A percentile compares a stretch with the other conserved stretches of the same genome.
Conservation (phyloP, 1,140 invertebrate genomes). For the Belonocnema kinseyi region DNA sequence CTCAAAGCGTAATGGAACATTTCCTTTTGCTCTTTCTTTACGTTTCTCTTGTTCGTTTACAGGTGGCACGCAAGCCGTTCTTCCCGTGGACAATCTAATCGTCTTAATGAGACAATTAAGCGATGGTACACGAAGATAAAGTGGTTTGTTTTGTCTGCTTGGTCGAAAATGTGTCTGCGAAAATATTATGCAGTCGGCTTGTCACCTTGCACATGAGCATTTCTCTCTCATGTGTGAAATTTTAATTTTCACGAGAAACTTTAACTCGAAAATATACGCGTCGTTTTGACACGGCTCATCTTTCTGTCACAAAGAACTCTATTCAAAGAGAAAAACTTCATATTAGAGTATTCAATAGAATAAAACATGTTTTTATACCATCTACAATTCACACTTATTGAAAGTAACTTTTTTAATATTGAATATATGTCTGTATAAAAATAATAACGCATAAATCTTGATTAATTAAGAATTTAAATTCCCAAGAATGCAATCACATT, state of each 20-base stretch:
- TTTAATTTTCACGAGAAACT: slow-evolving; percentile 40
- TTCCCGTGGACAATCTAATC: slow-evolving; percentile 13
- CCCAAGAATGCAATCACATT: too few species aligned
- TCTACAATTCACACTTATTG: too few species aligned
- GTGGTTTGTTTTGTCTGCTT: slow-evolving; percentile 29
- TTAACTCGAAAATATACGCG: slow-evolving; percentile 42
- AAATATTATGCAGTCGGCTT: neutral
- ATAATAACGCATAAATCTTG: too few species aligned
- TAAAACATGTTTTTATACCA: too few species aligned
- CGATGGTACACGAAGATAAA: slow-evolving; percentile 2
- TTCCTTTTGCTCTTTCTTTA: neutral
- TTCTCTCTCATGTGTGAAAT: slow-evolving; percentile 19
- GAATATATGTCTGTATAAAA: too few species aligned
- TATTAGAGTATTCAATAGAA: neutral
- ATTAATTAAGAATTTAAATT: too few species aligned
- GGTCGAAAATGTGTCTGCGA: neutral
- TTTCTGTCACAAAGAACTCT: slow-evolving; percentile 34
- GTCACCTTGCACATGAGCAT: neutral
- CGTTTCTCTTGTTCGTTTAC: neutral
- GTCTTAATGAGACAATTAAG: slow-evolving; percentile 31
- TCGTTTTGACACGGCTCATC: slow-evolving; percentile 34
- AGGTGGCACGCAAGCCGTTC: slow-evolving; percentile 15
- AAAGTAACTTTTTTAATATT: too few species aligned
- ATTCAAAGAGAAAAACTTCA: slow-evolving; percentile 33
- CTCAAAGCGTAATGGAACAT: neutral